Base-by-base conservation (phyloP, 1,140 invertebrate species). In the Arctopsyche grandis region DNA sequence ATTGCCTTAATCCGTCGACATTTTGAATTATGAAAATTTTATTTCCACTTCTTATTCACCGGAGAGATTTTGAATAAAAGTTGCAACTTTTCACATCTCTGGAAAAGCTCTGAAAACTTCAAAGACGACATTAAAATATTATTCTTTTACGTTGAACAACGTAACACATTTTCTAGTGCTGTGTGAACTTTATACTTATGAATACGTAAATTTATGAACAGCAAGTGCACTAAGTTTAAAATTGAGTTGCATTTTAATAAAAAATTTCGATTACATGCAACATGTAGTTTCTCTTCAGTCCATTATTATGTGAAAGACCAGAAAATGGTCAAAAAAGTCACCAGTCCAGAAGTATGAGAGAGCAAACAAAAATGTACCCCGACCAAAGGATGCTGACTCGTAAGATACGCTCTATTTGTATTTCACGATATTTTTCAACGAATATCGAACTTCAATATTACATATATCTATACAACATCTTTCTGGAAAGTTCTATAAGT, bases 11-110 rank as follows among this genome's bases (percentile, higher is more conserved):
- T 38, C 7, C 7, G 29, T 38, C 29, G 7, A 38, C 29, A 7
- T 38, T 38, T 38, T 7, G 29, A 7, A n/a, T n/a, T n/a, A n/a
- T n/a, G n/a, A n/a, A n/a, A n/a, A n/a, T n/a, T n/a, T n/a, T n/a
- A n/a, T n/a, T n/a, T n/a, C 71, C 71, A 29, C 56, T 56, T 56
- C 71, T 74, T 74, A 74, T 74, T 52, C 71, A 74, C 71, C 21
- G 43, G 19, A 19, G 44, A 48, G 56, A 74, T 74, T 74, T 46
- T 74, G 48, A 26, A 74, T 56, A 74, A 74, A 74, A 74, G 48
- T 21, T 29, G 56, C 26, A 22, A 5, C 63, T 66, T 66, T 66
- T 66, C 21, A 14, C 63, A 14, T 66, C 63, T 66, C 63, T 66
- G 26, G 9, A 66, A 29, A 66, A 24, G 63, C 63, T 66, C 29